Base-by-base conservation (phyloP, 2,797 vertebrate genomes). In the Cirrhinus molitorella region DNA sequence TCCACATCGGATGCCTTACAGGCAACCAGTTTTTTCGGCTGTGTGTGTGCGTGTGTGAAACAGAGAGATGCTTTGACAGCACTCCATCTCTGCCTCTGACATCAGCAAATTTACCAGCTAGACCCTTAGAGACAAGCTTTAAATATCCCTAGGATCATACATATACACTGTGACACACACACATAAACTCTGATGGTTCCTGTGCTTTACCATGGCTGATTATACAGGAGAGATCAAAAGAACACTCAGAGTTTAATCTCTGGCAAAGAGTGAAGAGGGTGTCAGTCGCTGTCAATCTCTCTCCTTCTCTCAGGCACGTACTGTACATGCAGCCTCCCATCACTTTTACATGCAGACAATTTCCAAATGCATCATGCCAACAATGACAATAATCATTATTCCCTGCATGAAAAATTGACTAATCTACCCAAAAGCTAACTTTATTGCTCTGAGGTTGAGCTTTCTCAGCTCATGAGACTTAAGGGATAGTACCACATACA, bases 211-310 rank as follows among this genome's bases (percentile, higher is more conserved):
- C 57, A 67, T 47, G 25, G 37, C 73, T 70, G 74, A 83, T 83
- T 83, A 83, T 83, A 83, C 65, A 78, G 81, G 9, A 70, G 61
- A 74, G 81, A 83, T 75, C 71, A 83, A 75, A 75, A 83, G 47
- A 75, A 67, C 47, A 71, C 37, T 80, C 51, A 21, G 68, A 81
- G 51, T 71, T 81, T 81, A 81, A 81, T 81, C 79, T 70, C 81
- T 77, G 73, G 77, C 81, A 70, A 77, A 77, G 71, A 37, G 51
- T 37, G 49, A 83, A 59, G 40, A 77, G 37, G 47, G 47, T 77
- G 63, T 57, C 25, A 57, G 47, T 57, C 40, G 11, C 51, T 77
- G 37, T 77, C 81, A 76, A 47, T 57, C 73, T 70, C 81, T 31
- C 49, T 68, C 55, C 25, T 11, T 73, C 40, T 34, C 17, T 28